Conservation (phyloP, 2,113 vertebrate genomes). For the Corythoichthys intestinalis region DNA sequence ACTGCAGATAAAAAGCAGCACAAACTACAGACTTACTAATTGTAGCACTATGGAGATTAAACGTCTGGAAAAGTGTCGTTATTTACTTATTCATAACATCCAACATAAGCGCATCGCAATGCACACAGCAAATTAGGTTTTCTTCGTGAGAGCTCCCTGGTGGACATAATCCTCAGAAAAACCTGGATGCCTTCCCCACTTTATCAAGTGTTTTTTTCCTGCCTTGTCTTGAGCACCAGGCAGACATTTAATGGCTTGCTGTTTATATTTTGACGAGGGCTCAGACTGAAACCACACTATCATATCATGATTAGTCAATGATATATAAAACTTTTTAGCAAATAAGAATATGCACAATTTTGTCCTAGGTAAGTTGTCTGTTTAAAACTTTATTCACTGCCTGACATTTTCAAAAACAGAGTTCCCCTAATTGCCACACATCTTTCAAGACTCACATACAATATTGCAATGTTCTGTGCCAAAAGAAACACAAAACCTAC, state of each 20-base stretch:
- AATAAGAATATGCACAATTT: neutral
- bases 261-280: constrained; percentile 35
- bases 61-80: constrained; percentile 69
- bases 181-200: constrained; percentile 34
- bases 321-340: neutral
- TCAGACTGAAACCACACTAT: constrained; percentile 25
- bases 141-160: constrained; percentile 43
- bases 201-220: constrained; percentile 44
- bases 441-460: too few relatives aligned
- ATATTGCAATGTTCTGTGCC: too few relatives aligned
- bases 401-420: too few relatives aligned
- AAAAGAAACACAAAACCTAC: too few relatives aligned
- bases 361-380: neutral
- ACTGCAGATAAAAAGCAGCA: constrained; percentile 65
- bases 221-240: constrained; percentile 33
- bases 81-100: constrained; percentile 72
- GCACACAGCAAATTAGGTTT: constrained; percentile 45
- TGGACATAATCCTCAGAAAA: constrained; percentile 51
- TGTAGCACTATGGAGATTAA: constrained; percentile 71
- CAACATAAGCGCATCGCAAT: constrained; percentile 46
- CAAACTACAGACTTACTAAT: constrained; percentile 76
- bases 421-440: too few relatives aligned
- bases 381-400: too few relatives aligned
- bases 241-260: constrained; percentile 38
- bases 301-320: constrained; percentile 10